Conservation (phyloP, 2,113 vertebrate species). For the Silurus asotus region DNA sequence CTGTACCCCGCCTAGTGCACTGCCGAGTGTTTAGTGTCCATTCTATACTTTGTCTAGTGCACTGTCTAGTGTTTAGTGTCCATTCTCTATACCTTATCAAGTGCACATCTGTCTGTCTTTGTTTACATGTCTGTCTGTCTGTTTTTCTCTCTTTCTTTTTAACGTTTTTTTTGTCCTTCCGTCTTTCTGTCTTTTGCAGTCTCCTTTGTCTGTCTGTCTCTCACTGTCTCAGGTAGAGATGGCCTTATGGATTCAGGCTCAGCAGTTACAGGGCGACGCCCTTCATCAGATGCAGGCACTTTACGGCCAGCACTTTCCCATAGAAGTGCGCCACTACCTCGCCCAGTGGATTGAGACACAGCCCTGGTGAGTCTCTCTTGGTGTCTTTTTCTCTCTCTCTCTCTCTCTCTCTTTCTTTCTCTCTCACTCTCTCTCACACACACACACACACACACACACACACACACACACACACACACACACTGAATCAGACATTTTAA, state of each 20-base stretch:
- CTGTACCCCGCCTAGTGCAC: neutral
- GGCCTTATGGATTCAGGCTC: slow-evolving; percentile 94
- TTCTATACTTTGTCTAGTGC: neutral
- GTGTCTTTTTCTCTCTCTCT: neutral
- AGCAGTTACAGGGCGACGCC: slow-evolving; percentile 91
- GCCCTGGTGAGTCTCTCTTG: slow-evolving; percentile 73
- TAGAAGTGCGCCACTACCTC: slow-evolving; percentile 92
- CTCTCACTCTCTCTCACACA: too few species aligned
- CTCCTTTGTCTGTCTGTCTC: neutral
- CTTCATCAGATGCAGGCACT: slow-evolving; percentile 92
- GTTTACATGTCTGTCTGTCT: too few species aligned
- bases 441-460: neutral
- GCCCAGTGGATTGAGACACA: slow-evolving; percentile 93
- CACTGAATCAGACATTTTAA: neutral
- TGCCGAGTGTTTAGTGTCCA: neutral
- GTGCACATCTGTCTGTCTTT: too few species aligned
- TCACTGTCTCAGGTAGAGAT: slow-evolving; percentile 65
- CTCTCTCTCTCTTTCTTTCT: too few species aligned
- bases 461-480: neutral
- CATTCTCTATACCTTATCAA: too few species aligned
- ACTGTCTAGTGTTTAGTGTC: neutral
- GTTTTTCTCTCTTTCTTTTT: too few species aligned
- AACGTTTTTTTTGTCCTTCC: too few species aligned
- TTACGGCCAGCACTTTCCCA: slow-evolving; percentile 92
- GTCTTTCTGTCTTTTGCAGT: neutral